Base-by-base conservation (phyloP, 2,797 vertebrate genomes). In the Phylloscopus collybita region DNA sequence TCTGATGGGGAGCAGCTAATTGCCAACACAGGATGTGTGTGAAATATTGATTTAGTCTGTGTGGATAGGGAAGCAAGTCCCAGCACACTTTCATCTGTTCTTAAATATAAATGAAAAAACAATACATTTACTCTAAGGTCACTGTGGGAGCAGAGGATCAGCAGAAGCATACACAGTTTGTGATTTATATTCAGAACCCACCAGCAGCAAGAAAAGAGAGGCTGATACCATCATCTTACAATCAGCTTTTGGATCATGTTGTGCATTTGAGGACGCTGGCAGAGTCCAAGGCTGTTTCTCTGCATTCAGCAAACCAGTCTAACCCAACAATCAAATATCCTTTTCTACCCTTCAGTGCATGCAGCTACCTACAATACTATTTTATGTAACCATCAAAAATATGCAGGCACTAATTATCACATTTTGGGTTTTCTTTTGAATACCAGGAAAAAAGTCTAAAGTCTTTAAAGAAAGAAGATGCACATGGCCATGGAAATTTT, bases 31-130 rank as follows among this genome's bases (percentile, higher is more conserved):
- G 51, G 92, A 91, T 70, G 34, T 59, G 27, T 59, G 56, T 94
- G 93, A 96, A 97, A 95, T 91, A 96, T 40, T 96, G 96, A 95
- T 96, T 95, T 89, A 11, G 65, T 65, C 95, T 93, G 71, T 90
- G 67, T 3, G 44, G 74, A 32, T 45, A 89, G 59, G 80, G 86
- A 82, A 95, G 85, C 81, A 92, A 92, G 89, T 85, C 90, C 59
- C 92, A 96, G 87, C 65, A 90, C 88, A 94, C 93, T 96, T 97
- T 97, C 95, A 97, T 96, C 89, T 97, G 76, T 95, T 92, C 94
- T 97, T 97, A 97, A 97, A 92, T 96, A 97, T 95, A 97, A 96
- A 97, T 97, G 92, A 96, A 97, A 92, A 96, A 96, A 93, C 95
- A 97, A 96, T 93, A 93, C 81, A 93, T 96, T 95, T 97, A 93